A percentile compares a stretch with the other conserved stretches of the same genome.
These are phyloP conservation scores for Phalacrocorax carbo DNA, from an alignment of 2,113 vertebrate genomes.

Conservation along the genomic window DNA sequence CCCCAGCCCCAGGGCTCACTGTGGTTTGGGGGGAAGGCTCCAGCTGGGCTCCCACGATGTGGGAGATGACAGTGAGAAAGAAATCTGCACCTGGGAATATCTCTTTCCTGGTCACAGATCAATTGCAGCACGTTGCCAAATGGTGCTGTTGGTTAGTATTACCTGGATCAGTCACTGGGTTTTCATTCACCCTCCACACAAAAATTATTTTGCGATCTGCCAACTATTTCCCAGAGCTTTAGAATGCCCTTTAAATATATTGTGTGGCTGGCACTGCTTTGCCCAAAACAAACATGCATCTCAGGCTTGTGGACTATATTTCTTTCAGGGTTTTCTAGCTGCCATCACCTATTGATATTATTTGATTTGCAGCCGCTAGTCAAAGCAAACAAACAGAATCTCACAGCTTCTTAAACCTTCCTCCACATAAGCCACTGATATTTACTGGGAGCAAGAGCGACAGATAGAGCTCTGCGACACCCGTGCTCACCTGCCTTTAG, in stretches of 20 bases:
- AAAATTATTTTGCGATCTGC: neutral
- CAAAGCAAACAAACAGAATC: constrained; percentile 60
- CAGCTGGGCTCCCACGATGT: accelerated
- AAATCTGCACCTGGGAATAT: neutral
- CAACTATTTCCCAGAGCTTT: constrained; percentile 12
- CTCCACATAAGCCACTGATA: neutral
- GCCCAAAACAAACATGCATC: constrained; percentile 12
- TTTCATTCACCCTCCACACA: neutral
- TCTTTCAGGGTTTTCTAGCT: neutral
- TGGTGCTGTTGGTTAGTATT: neutral
- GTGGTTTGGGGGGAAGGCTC: neutral
- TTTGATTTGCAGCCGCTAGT: constrained; percentile 50
- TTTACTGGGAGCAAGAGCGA: constrained; percentile 20
- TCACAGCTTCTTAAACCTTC: constrained; percentile 43
- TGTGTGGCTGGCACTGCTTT: neutral
- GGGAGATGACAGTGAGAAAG: neutral
- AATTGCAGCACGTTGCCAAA: neutral
- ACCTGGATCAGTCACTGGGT: neutral
- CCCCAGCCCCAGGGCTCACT: accelerated
- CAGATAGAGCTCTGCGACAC: neutral
- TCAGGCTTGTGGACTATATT: neutral
- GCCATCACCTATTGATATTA: constrained; percentile 56
- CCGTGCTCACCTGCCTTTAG: neutral
- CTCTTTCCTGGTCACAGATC: neutral
- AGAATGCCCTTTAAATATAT: constrained; percentile 48